These are phyloP conservation scores for Zeugodacus cucurbitae DNA, from an alignment of 1,140 invertebrate genomes.

Conservation along the genomic window DNA sequence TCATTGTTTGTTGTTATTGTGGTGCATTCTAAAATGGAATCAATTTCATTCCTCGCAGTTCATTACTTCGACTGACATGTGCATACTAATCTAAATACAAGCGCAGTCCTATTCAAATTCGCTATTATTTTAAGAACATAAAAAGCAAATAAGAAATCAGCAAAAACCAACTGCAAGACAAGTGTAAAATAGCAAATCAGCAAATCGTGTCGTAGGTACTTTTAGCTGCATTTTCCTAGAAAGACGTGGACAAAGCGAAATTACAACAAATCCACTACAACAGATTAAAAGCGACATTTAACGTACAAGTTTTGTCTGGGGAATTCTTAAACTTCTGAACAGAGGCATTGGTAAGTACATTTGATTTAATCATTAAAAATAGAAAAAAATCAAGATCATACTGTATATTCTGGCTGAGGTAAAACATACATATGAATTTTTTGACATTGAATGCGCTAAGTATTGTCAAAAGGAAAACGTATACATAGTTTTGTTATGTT, in stretches of 20 bases:
- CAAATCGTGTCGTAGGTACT: background rate
- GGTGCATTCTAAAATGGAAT: too few species aligned
- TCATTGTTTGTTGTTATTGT: too few species aligned
- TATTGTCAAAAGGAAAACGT: too few species aligned
- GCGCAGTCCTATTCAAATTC: background rate
- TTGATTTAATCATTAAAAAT: background rate
- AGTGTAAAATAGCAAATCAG: conserved; percentile 6
- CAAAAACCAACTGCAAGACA: background rate
- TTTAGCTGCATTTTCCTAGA: background rate
- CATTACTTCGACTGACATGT: background rate
- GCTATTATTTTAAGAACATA: conserved; percentile 8
- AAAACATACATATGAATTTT: too few species aligned
- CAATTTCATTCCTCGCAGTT: background rate
- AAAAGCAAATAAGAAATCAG: background rate
- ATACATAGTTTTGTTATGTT: too few species aligned
- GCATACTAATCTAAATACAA: conserved; percentile 17
- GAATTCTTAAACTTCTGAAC: background rate
- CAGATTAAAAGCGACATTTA: background rate
- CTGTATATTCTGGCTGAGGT: too few species aligned
- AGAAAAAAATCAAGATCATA: too few species aligned
- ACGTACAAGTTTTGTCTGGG: background rate
- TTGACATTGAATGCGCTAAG: too few species aligned
- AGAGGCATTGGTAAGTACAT: background rate
- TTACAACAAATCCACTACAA: background rate
- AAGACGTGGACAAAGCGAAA: background rate